Percentiles rank a stretch among this genome's conserved stretches.
Evolutionary conservation across 92 coral and sea anemone genomes (phyloP).

Genomic region (Umimayanthus kanabou): DNA sequence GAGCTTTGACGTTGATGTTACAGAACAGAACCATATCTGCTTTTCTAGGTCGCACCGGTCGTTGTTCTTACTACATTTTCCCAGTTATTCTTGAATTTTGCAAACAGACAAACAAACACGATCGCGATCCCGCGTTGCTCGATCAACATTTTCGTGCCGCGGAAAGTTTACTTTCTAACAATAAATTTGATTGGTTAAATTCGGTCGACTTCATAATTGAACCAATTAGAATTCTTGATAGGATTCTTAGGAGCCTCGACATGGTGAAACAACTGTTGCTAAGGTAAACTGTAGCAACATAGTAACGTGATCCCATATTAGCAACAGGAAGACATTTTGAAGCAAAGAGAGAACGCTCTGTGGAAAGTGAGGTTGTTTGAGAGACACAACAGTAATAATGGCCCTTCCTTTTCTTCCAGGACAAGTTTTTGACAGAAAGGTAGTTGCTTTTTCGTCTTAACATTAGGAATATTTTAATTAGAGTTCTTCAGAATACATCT

Average conservation of each 20-base stretch:
- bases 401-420: conserved; percentile 99
- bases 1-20: conserved; percentile 82
- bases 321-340: conserved; percentile 65
- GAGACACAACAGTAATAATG: conserved; percentile 53
- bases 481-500: not conserved
- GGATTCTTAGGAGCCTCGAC: conserved; percentile 41
- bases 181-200: conserved; percentile 34
- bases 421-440: conserved; percentile 95
- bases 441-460: conserved; percentile 20
- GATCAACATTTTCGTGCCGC: conserved; percentile 40
- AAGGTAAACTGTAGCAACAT: conserved; percentile 69
- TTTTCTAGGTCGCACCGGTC: not conserved
- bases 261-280: conserved; percentile 52
- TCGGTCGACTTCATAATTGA: not conserved
- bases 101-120: conserved; percentile 7
- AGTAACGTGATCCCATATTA: conserved; percentile 58
- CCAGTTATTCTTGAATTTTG: not conserved
- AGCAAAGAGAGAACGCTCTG: conserved; percentile 19
- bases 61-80: conserved; percentile 2
- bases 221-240: conserved; percentile 52
- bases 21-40: conserved; percentile 82
- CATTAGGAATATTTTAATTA: not conserved
- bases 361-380: not conserved
- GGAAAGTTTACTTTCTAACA: conserved; percentile 25
- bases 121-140: conserved; percentile 5